phyloP scores from a whole-genome alignment of 2,113 vertebrate genomes.

The Rhinopithecus roxellana region DNA sequence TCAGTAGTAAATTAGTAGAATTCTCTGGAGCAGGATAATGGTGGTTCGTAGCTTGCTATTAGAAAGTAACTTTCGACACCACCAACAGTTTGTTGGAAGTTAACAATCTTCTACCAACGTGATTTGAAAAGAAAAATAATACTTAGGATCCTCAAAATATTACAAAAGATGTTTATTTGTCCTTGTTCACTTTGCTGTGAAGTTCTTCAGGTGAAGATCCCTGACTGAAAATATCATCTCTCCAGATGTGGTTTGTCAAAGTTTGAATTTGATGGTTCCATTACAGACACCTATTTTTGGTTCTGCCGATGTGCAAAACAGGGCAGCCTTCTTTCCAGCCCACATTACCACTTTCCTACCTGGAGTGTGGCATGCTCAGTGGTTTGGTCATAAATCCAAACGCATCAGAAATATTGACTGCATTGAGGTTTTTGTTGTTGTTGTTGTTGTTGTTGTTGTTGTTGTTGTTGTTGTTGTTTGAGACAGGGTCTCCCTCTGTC shows the following conservation, averaged over 20 bases:
- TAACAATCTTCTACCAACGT: not conserved
- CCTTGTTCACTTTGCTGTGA: not conserved
- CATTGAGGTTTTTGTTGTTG: too few species aligned
- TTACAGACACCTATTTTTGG: not conserved
- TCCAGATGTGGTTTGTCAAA: not conserved
- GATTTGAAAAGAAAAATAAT: not conserved
- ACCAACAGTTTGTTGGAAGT: not conserved
- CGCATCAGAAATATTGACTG: not conserved
- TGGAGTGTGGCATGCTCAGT: rapidly evolving
- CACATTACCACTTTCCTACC: rapidly evolving
- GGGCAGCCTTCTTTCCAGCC: not conserved
- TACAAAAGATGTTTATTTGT: not conserved
- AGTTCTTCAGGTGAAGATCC: not conserved
- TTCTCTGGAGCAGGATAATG: not conserved
- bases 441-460: too few species aligned
- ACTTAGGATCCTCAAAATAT: not conserved
- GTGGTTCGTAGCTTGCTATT: not conserved
- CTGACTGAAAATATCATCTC: not conserved
- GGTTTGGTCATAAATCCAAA: not conserved
- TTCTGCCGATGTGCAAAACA: not conserved
- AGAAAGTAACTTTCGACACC: not conserved
- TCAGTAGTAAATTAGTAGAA: not conserved
- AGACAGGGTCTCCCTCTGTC: too few species aligned
- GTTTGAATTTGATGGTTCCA: not conserved
- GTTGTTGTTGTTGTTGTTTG: too few species aligned